Evolutionary conservation across 2,113 vertebrate species (phyloP), one percentile per base, ranked within the genome.

Genomic region (Oenanthe melanoleuca): DNA sequence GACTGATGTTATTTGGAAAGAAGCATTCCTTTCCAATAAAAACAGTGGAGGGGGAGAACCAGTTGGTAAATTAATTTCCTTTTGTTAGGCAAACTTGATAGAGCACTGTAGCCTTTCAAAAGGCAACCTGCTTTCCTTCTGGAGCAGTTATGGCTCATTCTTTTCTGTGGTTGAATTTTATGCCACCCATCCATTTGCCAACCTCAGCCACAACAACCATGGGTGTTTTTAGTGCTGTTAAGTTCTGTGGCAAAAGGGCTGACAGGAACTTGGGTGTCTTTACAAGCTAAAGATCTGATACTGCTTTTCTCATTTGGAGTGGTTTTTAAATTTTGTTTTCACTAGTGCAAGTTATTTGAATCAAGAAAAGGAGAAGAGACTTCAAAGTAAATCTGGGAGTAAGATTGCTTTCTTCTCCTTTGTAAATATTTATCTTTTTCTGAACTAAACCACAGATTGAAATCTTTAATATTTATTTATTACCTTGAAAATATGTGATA

Each of bases 401-500:
- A 13, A 73, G 72, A 82, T 34, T 55, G 26, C 25, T 89, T 89
- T 87, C 40, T 28, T 72, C 49, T 72, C 8, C 50, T 74, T 28
- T 49, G 64, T 78, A 86, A 78, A 33, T 70, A 63, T 37, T 84
- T 78, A 87, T 14, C 23, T 50, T 77, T 78, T 79, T 50, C 42
- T 34, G 82, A 92, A 84, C 52, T 26, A 79, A 79, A 57, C 28
- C 13, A 55, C 29, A 78, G 56, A 55, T 14, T 84, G 12, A 77
- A 81, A 84, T 84, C n/a, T 87, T 80, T 75, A 79, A 12, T 63
- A 81, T 79, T 85, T 80, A 18, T 67, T 93, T 93, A 83, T 77
- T 65, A 81, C 69, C 28, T 78, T 74, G 52, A 81, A 92, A 85
- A 81, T 81, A 70, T 19, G 50, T 25, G 5, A 28, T 73, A 33